Evolutionary conservation across 2,797 vertebrate species (phyloP).

Genomic region (Etheostoma perlongum): DNA sequence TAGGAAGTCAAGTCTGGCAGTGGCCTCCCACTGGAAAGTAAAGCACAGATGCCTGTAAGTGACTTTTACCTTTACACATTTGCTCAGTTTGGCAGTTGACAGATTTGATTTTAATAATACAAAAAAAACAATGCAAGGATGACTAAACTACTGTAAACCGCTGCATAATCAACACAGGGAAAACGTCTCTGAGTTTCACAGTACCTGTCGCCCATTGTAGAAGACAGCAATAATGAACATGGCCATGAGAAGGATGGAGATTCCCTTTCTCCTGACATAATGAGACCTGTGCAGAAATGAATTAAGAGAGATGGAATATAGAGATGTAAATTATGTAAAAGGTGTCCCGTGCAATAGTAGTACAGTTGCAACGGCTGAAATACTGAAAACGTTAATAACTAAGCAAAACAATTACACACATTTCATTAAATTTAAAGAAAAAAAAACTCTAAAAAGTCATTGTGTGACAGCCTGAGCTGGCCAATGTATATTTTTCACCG

Average conservation of each 20-base stretch:
- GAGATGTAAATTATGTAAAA: neutral
- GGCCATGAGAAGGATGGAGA: constrained; percentile 81
- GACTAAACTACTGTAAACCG: neutral
- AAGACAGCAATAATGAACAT: constrained; percentile 86
- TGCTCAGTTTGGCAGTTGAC: neutral
- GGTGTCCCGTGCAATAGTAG: too few species aligned
- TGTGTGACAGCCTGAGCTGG: neutral
- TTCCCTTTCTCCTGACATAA: constrained; percentile 82
- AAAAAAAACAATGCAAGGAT: neutral
- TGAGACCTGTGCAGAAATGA: constrained; percentile 72
- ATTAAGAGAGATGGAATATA: neutral
- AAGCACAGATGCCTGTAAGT: neutral
- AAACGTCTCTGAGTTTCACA: too few species aligned
- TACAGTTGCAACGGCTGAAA: neutral
- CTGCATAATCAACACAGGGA: neutral
- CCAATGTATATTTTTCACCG: neutral
- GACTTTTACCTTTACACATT: neutral
- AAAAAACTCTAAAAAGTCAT: neutral
- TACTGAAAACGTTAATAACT: neutral
- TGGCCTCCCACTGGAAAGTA: constrained; percentile 84
- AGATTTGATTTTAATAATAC: neutral
- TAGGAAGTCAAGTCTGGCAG: constrained; percentile 85
- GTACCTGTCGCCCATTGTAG: constrained; percentile 86
- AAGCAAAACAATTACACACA: neutral
- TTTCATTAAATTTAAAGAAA: neutral